A percentile compares a stretch with the other conserved stretches of the same genome.
These are phyloP conservation scores for Ursus arctos DNA, from an alignment of 2,113 vertebrate species.

Conservation along the genomic window DNA sequence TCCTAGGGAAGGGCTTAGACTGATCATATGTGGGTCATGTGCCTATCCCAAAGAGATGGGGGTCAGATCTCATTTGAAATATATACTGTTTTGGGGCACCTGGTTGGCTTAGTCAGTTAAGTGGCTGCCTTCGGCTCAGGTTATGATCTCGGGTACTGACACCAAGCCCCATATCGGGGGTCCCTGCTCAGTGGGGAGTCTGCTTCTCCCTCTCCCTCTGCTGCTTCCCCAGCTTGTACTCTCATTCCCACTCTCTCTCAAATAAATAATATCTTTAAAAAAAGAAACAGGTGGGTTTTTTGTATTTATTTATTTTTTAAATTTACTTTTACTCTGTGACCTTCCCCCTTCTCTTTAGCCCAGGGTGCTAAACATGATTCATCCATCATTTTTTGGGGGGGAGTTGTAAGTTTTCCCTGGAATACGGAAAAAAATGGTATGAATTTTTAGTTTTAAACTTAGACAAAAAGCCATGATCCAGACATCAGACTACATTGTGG, in stretches of 20 bases:
- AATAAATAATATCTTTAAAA: too few species aligned
- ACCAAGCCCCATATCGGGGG: too few species aligned
- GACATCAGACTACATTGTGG: neutral
- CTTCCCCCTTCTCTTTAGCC: neutral
- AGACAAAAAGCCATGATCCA: neutral
- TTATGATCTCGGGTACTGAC: too few species aligned
- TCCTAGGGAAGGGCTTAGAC: neutral
- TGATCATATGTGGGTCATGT: neutral
- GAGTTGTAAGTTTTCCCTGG: neutral
- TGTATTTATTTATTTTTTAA: neutral
- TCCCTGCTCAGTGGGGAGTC: too few species aligned
- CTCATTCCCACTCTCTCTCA: too few species aligned
- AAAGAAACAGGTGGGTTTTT: neutral
- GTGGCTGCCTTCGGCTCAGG: too few species aligned
- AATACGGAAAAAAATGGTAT: neutral
- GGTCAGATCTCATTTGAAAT: neutral
- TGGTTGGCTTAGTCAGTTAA: too few species aligned
- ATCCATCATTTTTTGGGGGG: neutral
- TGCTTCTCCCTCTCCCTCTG: too few species aligned
- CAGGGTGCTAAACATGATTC: neutral
- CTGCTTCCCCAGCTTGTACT: too few species aligned
- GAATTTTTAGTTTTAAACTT: slow-evolving; percentile 1
- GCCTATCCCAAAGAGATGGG: neutral
- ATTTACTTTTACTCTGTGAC: neutral
- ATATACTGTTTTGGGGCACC: neutral